phyloP scores from a whole-genome alignment of 2,888 invertebrate species.

The Apamea monoglypha region DNA sequence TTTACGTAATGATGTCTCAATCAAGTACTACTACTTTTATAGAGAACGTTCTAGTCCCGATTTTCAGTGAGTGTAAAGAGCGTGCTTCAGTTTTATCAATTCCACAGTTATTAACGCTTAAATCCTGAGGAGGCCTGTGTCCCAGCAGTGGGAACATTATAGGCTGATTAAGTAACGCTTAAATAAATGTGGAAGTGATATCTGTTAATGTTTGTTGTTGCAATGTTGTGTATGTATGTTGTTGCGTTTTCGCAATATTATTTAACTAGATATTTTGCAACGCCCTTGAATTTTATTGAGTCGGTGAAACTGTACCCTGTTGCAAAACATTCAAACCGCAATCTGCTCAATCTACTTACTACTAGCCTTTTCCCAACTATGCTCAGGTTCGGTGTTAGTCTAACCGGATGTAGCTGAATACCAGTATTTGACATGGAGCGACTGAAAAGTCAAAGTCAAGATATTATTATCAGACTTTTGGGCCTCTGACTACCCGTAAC shows the following conservation, averaged over 20 bases:
- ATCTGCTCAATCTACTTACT: too few relatives aligned
- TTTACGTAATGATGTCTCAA: background rate
- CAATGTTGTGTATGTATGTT: too few relatives aligned
- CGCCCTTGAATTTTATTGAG: background rate
- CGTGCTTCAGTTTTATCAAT: background rate
- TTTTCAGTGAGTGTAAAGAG: background rate
- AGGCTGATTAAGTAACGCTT: too few relatives aligned
- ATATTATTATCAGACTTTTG: background rate
- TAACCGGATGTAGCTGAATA: background rate
- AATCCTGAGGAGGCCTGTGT: too few relatives aligned
- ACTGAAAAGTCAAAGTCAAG: background rate
- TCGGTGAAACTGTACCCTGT: background rate
- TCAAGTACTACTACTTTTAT: background rate
- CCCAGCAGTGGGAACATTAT: too few relatives aligned
- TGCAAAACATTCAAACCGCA: background rate
- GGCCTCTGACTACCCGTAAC: background rate
- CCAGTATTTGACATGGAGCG: background rate
- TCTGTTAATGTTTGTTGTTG: background rate
- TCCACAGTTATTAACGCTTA: background rate
- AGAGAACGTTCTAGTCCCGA: background rate
- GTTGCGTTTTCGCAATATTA: too few relatives aligned
- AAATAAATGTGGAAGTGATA: too few relatives aligned
- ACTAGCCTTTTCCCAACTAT: background rate
- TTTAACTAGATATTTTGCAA: conserved; percentile 10
- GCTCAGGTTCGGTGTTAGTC: too few relatives aligned